Evolutionary conservation across 2,888 invertebrate species (phyloP), one percentile per base, ranked within the genome.

Genomic region (Rotaria sp.): DNA sequence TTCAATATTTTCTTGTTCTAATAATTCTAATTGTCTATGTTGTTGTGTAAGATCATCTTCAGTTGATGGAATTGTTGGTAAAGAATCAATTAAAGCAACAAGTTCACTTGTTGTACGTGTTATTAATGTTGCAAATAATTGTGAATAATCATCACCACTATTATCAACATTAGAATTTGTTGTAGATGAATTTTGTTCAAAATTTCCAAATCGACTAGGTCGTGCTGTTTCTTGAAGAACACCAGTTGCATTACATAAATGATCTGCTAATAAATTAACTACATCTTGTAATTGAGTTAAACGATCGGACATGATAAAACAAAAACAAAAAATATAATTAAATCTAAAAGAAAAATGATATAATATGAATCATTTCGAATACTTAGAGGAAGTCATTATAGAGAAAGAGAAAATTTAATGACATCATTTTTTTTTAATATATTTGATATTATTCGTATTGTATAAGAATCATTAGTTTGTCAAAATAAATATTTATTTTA

Each of bases 241-340:
- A 57, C 86, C 86, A 35, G 86, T 86, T 48, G 86, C 86, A 86
- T 86, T 85, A 84, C 86, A 86, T 50, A 86, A 86, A n/a, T 85
- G 80, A 48, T 85, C 75, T 21, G 86, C 86, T 59, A 86, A 45
- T 18, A 74, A n/a, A 85, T 86, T 86, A 8, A 86, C 86, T 45
- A 85, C 85, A 50, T 86, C 86, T 45, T 86, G 86, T 45, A 86
- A 85, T 52, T 86, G 86, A 48, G 84, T 80, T 24, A 86, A 75
- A 57, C 86, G 59, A 85, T 86, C 86, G 8, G 86, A 86, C 86
- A 86, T 75, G 13, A 38, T 41, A 26, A n/a, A 38, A 18, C 1
- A 59, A 85, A n/a, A 50, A 84, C 50, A 4, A 50, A 48, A 52
- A 1, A 24, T 52, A 13, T 50, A 50, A n/a, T 50, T 50, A 50